phyloP scores from a whole-genome alignment of 2,113 vertebrate species.

The Hypocryptadius cinnamomeus region DNA sequence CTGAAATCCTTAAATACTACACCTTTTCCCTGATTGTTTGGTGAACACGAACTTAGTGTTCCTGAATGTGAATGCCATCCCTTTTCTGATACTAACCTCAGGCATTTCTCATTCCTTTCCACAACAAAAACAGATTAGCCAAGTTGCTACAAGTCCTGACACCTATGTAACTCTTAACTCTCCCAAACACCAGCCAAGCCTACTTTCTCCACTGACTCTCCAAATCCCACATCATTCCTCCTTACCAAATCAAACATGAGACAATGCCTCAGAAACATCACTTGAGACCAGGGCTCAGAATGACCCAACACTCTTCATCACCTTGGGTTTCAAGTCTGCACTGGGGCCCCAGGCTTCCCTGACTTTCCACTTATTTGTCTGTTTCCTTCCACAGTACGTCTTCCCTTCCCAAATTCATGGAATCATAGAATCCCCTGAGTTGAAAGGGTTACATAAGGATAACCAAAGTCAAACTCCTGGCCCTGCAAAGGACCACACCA shows the following conservation, averaged over 20 bases:
- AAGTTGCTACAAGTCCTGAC: not conserved
- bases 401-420: not conserved
- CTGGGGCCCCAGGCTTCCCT: fast-evolving
- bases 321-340: no score
- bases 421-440: not conserved
- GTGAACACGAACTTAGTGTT: not conserved
- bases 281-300: not conserved
- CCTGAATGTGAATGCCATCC: not conserved
- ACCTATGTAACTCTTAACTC: not conserved
- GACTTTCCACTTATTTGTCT: not conserved
- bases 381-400: not conserved
- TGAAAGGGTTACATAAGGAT: not conserved
- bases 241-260: not conserved
- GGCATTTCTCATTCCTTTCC: not conserved
- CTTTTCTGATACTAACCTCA: not conserved
- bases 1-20: not conserved
- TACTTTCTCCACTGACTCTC: not conserved
- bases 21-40: not conserved
- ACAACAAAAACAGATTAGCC: not conserved
- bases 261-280: not conserved
- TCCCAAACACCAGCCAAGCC: not conserved
- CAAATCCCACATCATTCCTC: not conserved
- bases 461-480: not conserved
- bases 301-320: fast-evolving
- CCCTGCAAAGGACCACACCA: not conserved